Conservation (phyloP, 1,140 invertebrate species). For the Drosophila nigrodunni region DNA sequence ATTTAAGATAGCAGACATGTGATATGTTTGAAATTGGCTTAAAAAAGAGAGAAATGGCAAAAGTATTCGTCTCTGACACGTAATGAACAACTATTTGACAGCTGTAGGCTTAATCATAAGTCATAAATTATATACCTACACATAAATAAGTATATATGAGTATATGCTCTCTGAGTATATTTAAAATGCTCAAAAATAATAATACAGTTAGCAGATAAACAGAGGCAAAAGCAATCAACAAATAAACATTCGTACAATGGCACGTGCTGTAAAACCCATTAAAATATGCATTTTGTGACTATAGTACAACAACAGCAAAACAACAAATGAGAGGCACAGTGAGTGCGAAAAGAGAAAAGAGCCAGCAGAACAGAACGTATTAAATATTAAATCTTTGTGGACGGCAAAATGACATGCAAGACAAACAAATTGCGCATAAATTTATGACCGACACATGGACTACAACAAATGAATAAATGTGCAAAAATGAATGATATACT, state of each 20-base stretch:
- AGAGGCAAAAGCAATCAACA: constrained; percentile 49
- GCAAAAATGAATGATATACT: constrained; percentile 22
- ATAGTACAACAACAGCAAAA: constrained; percentile 32
- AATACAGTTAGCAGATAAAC: constrained; percentile 33
- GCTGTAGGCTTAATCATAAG: constrained; percentile 40
- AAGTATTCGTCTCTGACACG: background rate
- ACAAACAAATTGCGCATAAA: constrained; percentile 76
- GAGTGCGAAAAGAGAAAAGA: background rate
- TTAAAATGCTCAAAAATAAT: constrained; percentile 42
- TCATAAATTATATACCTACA: constrained; percentile 57
- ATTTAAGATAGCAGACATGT: background rate
- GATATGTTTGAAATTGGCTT: background rate
- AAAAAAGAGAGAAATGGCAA: background rate
- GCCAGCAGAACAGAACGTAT: constrained; percentile 41
- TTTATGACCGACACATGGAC: constrained; percentile 61
- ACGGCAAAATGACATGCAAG: constrained; percentile 77
- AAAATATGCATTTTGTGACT: constrained; percentile 60
- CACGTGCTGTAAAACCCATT: constrained; percentile 81
- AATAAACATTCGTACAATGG: constrained; percentile 58
- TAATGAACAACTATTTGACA: constrained; percentile 40
- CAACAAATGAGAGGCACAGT: background rate
- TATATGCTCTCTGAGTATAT: constrained; percentile 40
- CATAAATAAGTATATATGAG: no score
- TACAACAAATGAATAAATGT: constrained; percentile 51
- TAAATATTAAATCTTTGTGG: constrained; percentile 74